Evolutionary conservation across 2,888 invertebrate species (phyloP).

Genomic region (Ligdia adustata): DNA sequence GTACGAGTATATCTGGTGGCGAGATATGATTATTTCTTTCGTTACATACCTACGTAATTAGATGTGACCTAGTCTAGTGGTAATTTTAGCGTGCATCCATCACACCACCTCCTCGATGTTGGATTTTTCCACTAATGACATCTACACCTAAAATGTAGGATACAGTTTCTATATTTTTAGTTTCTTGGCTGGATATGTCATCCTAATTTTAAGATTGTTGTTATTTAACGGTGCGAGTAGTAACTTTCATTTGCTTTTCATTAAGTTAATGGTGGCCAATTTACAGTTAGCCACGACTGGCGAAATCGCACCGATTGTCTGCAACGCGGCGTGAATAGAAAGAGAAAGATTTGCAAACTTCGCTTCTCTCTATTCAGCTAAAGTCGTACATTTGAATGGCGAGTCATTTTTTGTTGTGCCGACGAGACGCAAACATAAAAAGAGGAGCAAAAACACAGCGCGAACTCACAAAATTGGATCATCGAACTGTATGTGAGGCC

Average conservation of each 20-base stretch:
- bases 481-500: conserved; percentile 73
- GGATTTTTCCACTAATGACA: conserved; percentile 39
- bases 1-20: too few relatives aligned
- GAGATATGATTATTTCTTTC: conserved; percentile 30
- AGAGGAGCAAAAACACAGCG: conserved; percentile 63
- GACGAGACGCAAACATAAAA: conserved; percentile 56
- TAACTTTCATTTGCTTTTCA: conserved; percentile 69
- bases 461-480: conserved; percentile 72
- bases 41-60: conserved; percentile 45
- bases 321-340: conserved; percentile 52
- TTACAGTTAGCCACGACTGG: conserved; percentile 60
- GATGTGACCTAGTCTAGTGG: conserved; percentile 53
- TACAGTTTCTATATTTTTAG: conserved; percentile 16
- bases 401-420: conserved; percentile 58
- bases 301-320: conserved; percentile 36
- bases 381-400: conserved; percentile 62
- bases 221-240: conserved; percentile 20
- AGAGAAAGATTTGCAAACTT: conserved; percentile 56
- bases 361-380: conserved; percentile 50
- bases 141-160: too few relatives aligned
- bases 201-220: not conserved
- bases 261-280: conserved; percentile 63
- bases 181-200: conserved; percentile 1
- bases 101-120: conserved; percentile 37
- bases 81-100: conserved; percentile 52